A percentile compares a stretch with the other conserved stretches of the same genome.
Evolutionary conservation across 2,797 vertebrate species (phyloP).

Genomic region (Acomys russatus): DNA sequence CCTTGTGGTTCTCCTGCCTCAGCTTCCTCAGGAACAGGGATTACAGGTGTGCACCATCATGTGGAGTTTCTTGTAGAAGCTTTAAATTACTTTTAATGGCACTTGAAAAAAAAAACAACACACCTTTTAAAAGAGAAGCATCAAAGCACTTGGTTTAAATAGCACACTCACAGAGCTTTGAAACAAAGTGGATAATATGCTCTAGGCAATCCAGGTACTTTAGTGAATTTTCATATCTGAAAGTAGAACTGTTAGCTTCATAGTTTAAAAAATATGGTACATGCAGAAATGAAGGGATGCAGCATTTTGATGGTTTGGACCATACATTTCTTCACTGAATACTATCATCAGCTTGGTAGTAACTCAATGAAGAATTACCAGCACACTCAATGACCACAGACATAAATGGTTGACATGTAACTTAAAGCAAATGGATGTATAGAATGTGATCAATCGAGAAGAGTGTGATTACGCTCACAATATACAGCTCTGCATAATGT

Average conservation of each 20-base stretch:
- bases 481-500: background rate
- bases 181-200: constrained; percentile 57
- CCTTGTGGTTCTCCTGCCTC: background rate
- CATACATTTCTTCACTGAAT: constrained; percentile 75
- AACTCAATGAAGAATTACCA: constrained; percentile 72
- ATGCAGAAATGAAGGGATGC: constrained; percentile 69
- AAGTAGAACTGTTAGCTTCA: constrained; percentile 48
- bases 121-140: constrained; percentile 17
- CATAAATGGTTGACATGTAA: constrained; percentile 22
- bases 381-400: constrained; percentile 75
- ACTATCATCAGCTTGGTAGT: constrained; percentile 24
- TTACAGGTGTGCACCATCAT: background rate
- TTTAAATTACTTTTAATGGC: constrained; percentile 75
- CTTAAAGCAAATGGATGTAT: constrained; percentile 65
- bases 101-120: constrained; percentile 26
- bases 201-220: constrained; percentile 65
- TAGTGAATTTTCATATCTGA: constrained; percentile 47
- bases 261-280: constrained; percentile 66
- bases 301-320: constrained; percentile 74
- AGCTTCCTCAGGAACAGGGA: background rate
- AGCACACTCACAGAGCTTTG: constrained; percentile 23
- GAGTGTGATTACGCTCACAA: constrained; percentile 51
- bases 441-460: constrained; percentile 37
- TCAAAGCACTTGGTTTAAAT: constrained; percentile 73
- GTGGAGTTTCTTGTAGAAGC: constrained; percentile 15